Evolutionary conservation across 1,140 invertebrate genomes (phyloP), one percentile per base, ranked within the genome.

Genomic region (Diplogasteroides magnus): DNA sequence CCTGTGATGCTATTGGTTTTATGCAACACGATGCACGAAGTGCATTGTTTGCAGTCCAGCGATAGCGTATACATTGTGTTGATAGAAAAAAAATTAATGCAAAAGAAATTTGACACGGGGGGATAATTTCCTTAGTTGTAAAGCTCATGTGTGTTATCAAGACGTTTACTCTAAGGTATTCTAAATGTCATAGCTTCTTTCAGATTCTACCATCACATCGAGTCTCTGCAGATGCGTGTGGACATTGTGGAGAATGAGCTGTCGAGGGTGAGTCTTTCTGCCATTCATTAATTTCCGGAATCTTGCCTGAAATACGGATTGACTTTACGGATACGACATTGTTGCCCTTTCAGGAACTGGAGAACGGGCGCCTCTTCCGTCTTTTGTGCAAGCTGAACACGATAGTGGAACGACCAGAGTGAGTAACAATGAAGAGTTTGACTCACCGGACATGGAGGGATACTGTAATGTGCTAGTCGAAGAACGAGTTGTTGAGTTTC

Each of bases 201-300:
- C 37, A 48, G 37, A 48, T 48, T 48, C 37, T 48, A 48, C 37
- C 37, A 48, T 19, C 37, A 48, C 37, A 48, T 48, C 37, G 37
- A 48, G 37, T 6, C 37, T 48, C 19, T 48, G 37, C 37, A 48
- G 19, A 11, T 19, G 19, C 37, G 37, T 19, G 37, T 48, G 28
- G 94, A 98, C 83, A 88, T 90, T 23, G 85, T 96, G 59, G 93
- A 98, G 77, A 89, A 91, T 71, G 93, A 97, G 82, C 83, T 98
- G 31, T 87, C 90, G 1, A 92, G 92, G 78, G 85, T 85, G 72
- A n/a, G 57, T 26, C 57, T 28, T 58, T 27, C 2, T 67, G 1
- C 2, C 31, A 62, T 55, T 61, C 73, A 68, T 56, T 56, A 56
- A 56, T 56, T 56, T 56, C 15, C 15, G 23, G 23, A 56, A 56